Evolutionary conservation across 2,113 vertebrate species (phyloP), one percentile per base, ranked within the genome.

Genomic region (Turdus rufiventris): DNA sequence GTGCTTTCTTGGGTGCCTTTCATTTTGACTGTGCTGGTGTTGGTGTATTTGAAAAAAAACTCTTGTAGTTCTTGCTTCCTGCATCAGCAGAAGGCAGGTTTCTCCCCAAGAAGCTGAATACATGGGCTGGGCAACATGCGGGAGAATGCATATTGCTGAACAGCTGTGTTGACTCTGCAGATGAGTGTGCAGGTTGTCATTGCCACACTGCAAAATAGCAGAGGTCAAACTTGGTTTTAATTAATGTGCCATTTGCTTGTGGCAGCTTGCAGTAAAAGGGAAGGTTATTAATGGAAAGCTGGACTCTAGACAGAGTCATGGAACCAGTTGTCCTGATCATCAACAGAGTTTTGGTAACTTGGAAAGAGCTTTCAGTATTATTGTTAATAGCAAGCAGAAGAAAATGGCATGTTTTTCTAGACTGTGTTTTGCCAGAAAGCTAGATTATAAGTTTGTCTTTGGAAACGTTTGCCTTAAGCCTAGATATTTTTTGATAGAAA

Each of bases 51-150:
- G 38, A 50, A 34, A 72, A 72, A 38, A 77, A 77, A 80, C 12
- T 3, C 7, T 0, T 61, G 45, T 51, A 42, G 25, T 58, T 87
- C 33, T 81, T 0, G 0, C 34, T 57, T 73, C 14, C 33, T 57
- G 50, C 4, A 0, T 53, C 38, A 74, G 60, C 26, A 56, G 51
- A 47, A 81, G 68, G 18, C 29, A 19, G 18, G 28, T 51, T 61
- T 43, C 34, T 83, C 73, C 42, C 50, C 0, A 1, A 58, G 54
- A 53, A 82, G 34, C n/a, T 1, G 10, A 12, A 21, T 36, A 24
- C 1, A 0, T 26, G 43, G 88, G n/a, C 33, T 34, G 26, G 40
- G 56, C 43, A 71, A 34, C 12, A 1, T 6, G 29, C 0, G 0
- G 61, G 34, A 66, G 42, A 71, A 18, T 0, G 0, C 1, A 0